Evolutionary conservation across 2,113 vertebrate species (phyloP), one percentile per base, ranked within the genome.

Genomic region (Ciconia boyciana): DNA sequence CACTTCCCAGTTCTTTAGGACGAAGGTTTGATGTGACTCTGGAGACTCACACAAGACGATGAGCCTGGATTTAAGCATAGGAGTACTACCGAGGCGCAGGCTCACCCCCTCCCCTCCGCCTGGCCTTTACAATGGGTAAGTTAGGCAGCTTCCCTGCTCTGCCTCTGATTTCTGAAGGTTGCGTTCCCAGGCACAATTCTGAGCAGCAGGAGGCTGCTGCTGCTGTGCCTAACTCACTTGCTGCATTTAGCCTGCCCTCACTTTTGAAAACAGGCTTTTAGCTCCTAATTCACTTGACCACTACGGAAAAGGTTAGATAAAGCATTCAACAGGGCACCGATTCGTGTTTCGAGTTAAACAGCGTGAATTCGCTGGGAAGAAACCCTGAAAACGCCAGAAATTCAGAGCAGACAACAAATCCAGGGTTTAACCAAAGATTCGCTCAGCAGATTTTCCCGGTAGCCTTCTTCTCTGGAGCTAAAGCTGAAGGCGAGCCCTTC

Each of bases 201-300:
- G 74, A 96, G 93, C 94, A 90, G 96, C 94, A 7, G 94, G 93
- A 96, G 91, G 76, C 58, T 86, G 81, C 39, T 58, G 65, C 68
- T 49, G 64, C 65, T 68, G 48, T 25, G 76, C 81, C 93, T 77
- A 66, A 54, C 52, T 41, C 58, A 4, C 64, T 83, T 8, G 64
- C 25, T 51, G 86, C 49, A 62, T 90, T 49, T 14, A 78, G 51
- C 48, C 64, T 34, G 57, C 44, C 57, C 57, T 84, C 65, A 20
- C 87, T 89, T 89, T 48, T 54, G 78, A 76, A 91, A 83, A 31
- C 13, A 13, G 39, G 14, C 14, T 61, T 84, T 77, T 61, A 44
- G 83, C 24, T 74, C 74, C 49, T 39, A 29, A 17, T 52, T 79
- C 54, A 1, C 43, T 65, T 60, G 64, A 77, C 29, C 36, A 2